Percentiles rank a stretch among this genome's conserved stretches.
Conservation (phyloP, 2,797 vertebrate species). For the Enteromius unitaeniatus region DNA sequence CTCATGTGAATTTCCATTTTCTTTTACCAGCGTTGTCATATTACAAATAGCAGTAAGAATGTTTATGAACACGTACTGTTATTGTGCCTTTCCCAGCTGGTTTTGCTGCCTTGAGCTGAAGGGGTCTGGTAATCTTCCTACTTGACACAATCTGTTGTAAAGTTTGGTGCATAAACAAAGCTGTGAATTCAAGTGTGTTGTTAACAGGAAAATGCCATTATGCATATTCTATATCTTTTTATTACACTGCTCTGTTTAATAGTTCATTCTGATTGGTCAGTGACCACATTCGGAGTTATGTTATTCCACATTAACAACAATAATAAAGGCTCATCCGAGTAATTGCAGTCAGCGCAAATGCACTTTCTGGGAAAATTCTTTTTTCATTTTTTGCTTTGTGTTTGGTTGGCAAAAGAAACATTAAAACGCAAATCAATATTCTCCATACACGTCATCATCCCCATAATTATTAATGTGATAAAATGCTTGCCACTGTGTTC, state of each 20-base stretch:
- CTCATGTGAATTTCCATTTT: not conserved
- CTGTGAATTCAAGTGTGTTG: not conserved
- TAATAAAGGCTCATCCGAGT: not conserved
- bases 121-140: slow-evolving; percentile 81
- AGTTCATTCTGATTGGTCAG: not conserved
- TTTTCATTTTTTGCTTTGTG: too few relatives aligned
- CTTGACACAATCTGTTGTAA: slow-evolving; percentile 83
- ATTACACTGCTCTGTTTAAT: not conserved
- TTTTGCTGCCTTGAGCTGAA: slow-evolving; percentile 90
- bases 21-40: not conserved
- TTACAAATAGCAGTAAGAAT: not conserved
- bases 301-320: not conserved
- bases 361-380: not conserved
- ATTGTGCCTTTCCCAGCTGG: slow-evolving; percentile 90
- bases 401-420: not conserved
- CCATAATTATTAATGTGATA: not conserved
- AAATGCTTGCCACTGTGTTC: not conserved
- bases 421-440: not conserved
- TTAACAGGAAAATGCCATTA: not conserved
- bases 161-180: not conserved
- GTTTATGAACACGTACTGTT: slow-evolving; percentile 75
- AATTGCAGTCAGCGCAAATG: not conserved
- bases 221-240: not conserved
- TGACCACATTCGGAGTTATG: not conserved
- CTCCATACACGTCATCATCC: not conserved